These are phyloP conservation scores for Melipona bicolor DNA, from an alignment of 2,888 invertebrate species.

Conservation along the genomic window DNA sequence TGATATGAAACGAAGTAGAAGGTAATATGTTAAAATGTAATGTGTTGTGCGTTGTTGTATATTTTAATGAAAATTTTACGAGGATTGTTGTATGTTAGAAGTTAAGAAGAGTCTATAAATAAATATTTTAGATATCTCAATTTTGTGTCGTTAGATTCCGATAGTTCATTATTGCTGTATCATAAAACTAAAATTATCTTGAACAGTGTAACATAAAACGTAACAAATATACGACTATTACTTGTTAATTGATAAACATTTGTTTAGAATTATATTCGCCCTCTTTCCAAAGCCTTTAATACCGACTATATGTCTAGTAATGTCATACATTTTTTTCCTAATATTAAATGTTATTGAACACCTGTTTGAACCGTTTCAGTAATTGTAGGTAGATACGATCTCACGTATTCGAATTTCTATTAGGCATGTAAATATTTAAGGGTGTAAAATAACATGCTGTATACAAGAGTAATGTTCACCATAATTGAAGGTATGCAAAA, in stretches of 20 bases:
- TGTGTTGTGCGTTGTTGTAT: slow-evolving; percentile 40
- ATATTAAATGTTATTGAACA: background rate
- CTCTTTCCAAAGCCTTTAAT: slow-evolving; percentile 39
- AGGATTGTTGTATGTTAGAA: slow-evolving; percentile 44
- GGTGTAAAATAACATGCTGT: slow-evolving; percentile 22
- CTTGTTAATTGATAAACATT: slow-evolving; percentile 51
- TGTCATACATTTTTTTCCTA: background rate
- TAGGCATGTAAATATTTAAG: slow-evolving; percentile 16
- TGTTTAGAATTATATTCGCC: slow-evolving; percentile 37
- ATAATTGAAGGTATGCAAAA: slow-evolving; percentile 11
- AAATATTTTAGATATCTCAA: slow-evolving; percentile 35
- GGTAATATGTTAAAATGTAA: slow-evolving; percentile 31
- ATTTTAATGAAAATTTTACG: slow-evolving; percentile 63
- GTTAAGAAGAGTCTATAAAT: slow-evolving; percentile 35
- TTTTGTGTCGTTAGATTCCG: slow-evolving; percentile 22
- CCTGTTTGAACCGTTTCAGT: background rate
- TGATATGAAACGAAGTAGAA: slow-evolving; percentile 22
- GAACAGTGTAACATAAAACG: slow-evolving; percentile 50
- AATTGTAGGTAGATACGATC: background rate
- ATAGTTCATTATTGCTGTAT: slow-evolving; percentile 41
- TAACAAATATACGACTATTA: slow-evolving; percentile 61
- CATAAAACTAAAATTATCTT: slow-evolving; percentile 29
- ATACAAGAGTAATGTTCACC: slow-evolving; percentile 11
- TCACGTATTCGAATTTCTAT: background rate
- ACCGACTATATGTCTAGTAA: background rate